A percentile compares a stretch with the other conserved stretches of the same genome.
phyloP scores from a whole-genome alignment of 1,140 invertebrate genomes.

The Melanaphis sacchari region DNA sequence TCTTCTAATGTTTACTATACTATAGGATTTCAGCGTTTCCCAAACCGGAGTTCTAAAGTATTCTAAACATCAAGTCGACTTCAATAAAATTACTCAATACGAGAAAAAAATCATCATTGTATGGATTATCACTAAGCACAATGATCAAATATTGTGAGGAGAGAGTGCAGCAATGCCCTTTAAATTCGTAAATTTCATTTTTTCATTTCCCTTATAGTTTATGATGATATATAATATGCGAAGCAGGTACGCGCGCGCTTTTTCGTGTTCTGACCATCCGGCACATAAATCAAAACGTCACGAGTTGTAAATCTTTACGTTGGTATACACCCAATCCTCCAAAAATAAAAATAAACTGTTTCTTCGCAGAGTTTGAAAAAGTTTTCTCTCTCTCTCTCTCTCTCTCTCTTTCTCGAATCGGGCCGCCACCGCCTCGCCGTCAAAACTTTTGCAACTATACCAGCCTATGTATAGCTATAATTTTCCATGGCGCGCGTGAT shows the following conservation, averaged over 20 bases:
- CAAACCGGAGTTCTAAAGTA: too few relatives aligned
- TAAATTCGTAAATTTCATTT: constrained; percentile 19
- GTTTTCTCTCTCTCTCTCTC: not conserved
- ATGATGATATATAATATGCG: not conserved
- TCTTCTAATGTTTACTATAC: not conserved
- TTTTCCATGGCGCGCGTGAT: not conserved
- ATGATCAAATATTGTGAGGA: not conserved
- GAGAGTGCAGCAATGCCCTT: not conserved
- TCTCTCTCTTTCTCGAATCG: not conserved
- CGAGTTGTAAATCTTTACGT: constrained; percentile 12
- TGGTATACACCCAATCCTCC: not conserved
- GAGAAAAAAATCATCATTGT: not conserved
- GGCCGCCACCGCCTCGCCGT: not conserved
- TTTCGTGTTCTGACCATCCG: not conserved
- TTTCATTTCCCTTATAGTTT: not conserved
- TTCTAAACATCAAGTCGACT: too few relatives aligned
- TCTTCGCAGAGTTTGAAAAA: not conserved
- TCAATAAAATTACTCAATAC: not conserved
- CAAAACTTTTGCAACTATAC: not conserved
- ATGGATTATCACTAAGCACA: not conserved
- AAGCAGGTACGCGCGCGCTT: constrained; percentile 3
- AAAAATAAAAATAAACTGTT: constrained; percentile 8
- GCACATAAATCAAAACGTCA: constrained; percentile 13
- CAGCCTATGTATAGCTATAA: not conserved
- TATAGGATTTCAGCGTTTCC: not conserved